phyloP scores from a whole-genome alignment of 2,888 invertebrate genomes.

The Tridacna crocea region DNA sequence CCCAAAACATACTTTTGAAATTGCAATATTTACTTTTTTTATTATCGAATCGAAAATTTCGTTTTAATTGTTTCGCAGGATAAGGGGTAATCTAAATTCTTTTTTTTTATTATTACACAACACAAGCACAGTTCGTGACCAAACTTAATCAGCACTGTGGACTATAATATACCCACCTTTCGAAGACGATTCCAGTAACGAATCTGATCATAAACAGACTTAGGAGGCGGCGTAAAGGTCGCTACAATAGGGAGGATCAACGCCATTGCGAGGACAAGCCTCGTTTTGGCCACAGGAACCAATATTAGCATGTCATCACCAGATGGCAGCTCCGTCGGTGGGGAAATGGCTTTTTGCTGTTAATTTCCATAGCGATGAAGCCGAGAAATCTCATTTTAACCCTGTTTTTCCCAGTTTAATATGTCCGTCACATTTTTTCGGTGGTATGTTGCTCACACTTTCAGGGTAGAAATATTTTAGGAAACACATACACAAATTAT shows the following conservation, averaged over 20 bases:
- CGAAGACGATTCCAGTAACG: conserved; percentile 57
- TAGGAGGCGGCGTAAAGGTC: conserved; percentile 37
- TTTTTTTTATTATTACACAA: too few relatives aligned
- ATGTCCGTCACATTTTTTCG: not conserved
- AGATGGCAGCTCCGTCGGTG: conserved; percentile 8
- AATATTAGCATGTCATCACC: conserved; percentile 21
- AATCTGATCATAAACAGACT: conserved; percentile 43
- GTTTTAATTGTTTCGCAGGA: too few relatives aligned
- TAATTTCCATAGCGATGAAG: conserved; percentile 13
- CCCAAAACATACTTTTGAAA: too few relatives aligned
- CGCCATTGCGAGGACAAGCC: conserved; percentile 30
- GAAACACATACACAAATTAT: too few relatives aligned
- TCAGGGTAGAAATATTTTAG: not conserved
- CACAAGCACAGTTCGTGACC: too few relatives aligned
- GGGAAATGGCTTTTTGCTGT: conserved; percentile 10
- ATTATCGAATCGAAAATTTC: too few relatives aligned
- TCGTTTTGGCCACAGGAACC: not conserved
- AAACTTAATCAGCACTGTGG: too few relatives aligned
- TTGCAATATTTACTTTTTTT: too few relatives aligned
- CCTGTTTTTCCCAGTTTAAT: not conserved
- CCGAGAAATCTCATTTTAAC: conserved; percentile 5
- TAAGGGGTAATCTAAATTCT: too few relatives aligned
- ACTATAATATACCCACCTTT: conserved; percentile 46
- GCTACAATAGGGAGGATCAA: conserved; percentile 29
- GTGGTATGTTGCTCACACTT: not conserved